phyloP scores from a whole-genome alignment of 1,140 invertebrate species.

The Andrena cerasifolii region DNA sequence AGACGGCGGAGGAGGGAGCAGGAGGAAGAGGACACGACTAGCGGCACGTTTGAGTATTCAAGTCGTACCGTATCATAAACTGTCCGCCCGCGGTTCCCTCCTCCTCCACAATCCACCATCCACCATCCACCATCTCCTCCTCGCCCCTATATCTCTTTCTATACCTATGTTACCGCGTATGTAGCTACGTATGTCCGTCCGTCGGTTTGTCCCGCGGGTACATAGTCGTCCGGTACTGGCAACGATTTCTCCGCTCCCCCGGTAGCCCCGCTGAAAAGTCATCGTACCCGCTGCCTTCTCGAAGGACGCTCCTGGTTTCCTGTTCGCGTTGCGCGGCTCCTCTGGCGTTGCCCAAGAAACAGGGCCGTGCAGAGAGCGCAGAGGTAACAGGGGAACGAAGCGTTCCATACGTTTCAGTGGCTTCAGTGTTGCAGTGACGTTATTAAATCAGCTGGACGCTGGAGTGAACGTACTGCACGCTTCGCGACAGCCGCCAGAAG shows the following conservation, averaged over 20 bases:
- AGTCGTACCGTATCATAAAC: slow-evolving; percentile 76
- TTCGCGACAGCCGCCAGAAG: too few relatives aligned
- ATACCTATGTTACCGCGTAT: slow-evolving; percentile 52
- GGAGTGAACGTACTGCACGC: too few relatives aligned
- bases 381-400: too few relatives aligned
- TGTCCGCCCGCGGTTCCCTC: slow-evolving; percentile 69
- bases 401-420: too few relatives aligned
- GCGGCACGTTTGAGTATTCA: slow-evolving; percentile 75
- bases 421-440: too few relatives aligned
- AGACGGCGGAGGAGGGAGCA: neutral
- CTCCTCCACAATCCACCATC: too few relatives aligned
- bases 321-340: slow-evolving; percentile 15
- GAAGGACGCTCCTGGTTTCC: slow-evolving; percentile 44
- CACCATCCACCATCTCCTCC: neutral
- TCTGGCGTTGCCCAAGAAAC: neutral
- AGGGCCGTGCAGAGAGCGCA: too few relatives aligned
- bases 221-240: slow-evolving; percentile 32
- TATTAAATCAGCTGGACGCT: too few relatives aligned
- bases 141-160: slow-evolving; percentile 36
- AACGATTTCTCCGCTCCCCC: slow-evolving; percentile 36
- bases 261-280: slow-evolving; percentile 45
- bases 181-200: slow-evolving; percentile 52
- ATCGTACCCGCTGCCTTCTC: slow-evolving; percentile 39
- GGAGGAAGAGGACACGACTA: slow-evolving; percentile 43
- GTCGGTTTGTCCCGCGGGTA: slow-evolving; percentile 41